A percentile compares a stretch with the other conserved stretches of the same genome.
These are phyloP conservation scores for Amblyopsis hoosieri DNA, from an alignment of 2,797 vertebrate genomes.

Conservation along the genomic window DNA sequence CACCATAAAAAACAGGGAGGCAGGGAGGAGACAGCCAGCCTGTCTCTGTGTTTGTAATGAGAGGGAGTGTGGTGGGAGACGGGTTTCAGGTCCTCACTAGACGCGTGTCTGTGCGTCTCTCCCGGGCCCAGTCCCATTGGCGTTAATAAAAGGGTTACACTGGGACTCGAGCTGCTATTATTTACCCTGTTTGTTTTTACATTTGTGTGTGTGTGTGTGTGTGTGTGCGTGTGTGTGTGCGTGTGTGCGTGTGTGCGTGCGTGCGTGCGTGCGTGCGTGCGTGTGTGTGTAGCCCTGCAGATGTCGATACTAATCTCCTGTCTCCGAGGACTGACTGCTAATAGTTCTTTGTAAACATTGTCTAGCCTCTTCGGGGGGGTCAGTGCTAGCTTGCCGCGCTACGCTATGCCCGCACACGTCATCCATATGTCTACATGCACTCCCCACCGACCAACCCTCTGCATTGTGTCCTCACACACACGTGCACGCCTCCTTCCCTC, in stretches of 20 bases:
- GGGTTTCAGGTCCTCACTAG: constrained; percentile 51
- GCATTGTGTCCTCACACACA: constrained; percentile 25
- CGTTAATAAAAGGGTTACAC: constrained; percentile 51
- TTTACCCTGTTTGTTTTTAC: constrained; percentile 7
- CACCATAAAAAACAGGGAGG: constrained; percentile 29
- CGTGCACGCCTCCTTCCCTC: constrained; percentile 5
- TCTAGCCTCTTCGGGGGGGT: constrained; percentile 34
- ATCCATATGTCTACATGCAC: constrained; percentile 68
- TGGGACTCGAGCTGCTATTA: constrained; percentile 39
- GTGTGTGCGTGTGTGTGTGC: constrained; percentile 9
- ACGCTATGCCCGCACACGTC: constrained; percentile 20
- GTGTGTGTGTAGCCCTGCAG: constrained; percentile 29
- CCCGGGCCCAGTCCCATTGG: constrained; percentile 13
- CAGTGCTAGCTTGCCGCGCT: constrained; percentile 45
- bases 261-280: constrained; percentile 7
- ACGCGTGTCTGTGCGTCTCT: constrained; percentile 32
- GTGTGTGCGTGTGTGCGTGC: no score
- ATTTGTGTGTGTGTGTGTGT: constrained; percentile 15
- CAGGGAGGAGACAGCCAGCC: constrained; percentile 67
- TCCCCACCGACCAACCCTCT: constrained; percentile 41
- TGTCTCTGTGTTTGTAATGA: constrained; percentile 72
- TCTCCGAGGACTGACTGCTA: constrained; percentile 61
- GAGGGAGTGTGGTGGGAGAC: constrained; percentile 63
- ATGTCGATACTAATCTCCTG: constrained; percentile 69
- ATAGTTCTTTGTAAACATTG: constrained; percentile 70